A percentile compares a stretch with the other conserved stretches of the same genome.
These are phyloP conservation scores for Catamblyrhynchus diadema DNA, from an alignment of 2,797 vertebrate genomes.

Conservation along the genomic window DNA sequence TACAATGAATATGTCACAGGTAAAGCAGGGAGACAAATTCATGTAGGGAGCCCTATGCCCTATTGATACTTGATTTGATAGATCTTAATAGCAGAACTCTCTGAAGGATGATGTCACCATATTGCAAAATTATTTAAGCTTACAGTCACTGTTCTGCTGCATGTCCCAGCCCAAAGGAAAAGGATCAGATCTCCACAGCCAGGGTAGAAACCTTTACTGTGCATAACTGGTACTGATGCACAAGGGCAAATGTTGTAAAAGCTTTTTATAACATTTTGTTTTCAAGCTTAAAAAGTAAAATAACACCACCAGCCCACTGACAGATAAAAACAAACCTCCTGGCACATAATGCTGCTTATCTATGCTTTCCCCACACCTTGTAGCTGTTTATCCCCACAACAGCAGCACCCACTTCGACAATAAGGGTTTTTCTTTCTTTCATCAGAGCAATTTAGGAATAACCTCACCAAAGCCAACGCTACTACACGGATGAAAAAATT, in stretches of 20 bases:
- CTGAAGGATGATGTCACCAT: not conserved
- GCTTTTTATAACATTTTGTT: not conserved
- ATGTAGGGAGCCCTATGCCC: slow-evolving; percentile 2
- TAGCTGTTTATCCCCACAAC: not conserved
- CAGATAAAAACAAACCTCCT: not conserved
- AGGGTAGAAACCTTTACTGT: not conserved
- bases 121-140: not conserved
- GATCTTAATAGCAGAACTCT: slow-evolving; percentile 21
- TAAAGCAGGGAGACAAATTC: slow-evolving; percentile 39
- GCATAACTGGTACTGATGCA: not conserved
- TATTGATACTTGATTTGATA: slow-evolving; percentile 31
- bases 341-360: not conserved
- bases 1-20: slow-evolving; percentile 23
- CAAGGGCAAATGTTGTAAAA: not conserved
- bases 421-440: not conserved
- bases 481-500: slow-evolving; percentile 21
- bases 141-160: not conserved
- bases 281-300: not conserved
- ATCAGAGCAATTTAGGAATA: not conserved
- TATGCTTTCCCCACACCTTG: not conserved
- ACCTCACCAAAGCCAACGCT: not conserved
- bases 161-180: not conserved
- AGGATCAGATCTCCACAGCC: not conserved
- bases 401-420: not conserved
- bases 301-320: not conserved